phyloP scores from a whole-genome alignment of 2,113 vertebrate genomes.

The Meriones unguiculatus region DNA sequence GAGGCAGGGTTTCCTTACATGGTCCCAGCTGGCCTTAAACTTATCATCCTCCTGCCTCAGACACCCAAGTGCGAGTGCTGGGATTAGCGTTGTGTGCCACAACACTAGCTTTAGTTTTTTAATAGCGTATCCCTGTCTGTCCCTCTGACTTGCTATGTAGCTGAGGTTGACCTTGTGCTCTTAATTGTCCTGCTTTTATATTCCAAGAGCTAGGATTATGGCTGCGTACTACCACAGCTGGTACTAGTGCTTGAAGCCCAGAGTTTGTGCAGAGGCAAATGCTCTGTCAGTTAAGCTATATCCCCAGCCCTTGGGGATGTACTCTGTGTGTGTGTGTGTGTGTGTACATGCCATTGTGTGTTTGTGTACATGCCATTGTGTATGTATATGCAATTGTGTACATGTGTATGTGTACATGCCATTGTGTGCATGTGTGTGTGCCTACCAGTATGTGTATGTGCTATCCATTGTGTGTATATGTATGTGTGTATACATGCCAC shows the following conservation, averaged over 20 bases:
- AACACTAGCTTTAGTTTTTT: not conserved
- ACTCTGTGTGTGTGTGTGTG: not conserved
- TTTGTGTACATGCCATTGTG: not conserved
- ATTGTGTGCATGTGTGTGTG: not conserved
- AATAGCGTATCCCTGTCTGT: not conserved
- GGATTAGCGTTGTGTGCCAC: not conserved
- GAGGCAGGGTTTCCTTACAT: not conserved
- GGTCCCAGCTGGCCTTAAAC: not conserved
- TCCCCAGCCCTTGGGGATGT: not conserved
- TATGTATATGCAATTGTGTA: not conserved
- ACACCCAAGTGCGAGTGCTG: not conserved
- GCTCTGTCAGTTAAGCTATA: not conserved
- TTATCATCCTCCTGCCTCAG: not conserved
- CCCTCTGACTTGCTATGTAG: not conserved
- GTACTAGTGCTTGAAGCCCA: not conserved
- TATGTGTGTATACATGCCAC: not conserved
- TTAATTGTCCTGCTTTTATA: not conserved
- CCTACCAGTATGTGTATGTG: not conserved
- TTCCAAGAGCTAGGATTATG: not conserved
- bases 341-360: not conserved
- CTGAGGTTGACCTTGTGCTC: not conserved
- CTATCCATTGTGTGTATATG: not conserved
- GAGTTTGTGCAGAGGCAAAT: not conserved
- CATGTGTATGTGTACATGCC: not conserved
- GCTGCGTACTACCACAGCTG: not conserved